These are phyloP conservation scores for Neodiprion fabricii DNA, from an alignment of 1,140 invertebrate species.

Conservation along the genomic window DNA sequence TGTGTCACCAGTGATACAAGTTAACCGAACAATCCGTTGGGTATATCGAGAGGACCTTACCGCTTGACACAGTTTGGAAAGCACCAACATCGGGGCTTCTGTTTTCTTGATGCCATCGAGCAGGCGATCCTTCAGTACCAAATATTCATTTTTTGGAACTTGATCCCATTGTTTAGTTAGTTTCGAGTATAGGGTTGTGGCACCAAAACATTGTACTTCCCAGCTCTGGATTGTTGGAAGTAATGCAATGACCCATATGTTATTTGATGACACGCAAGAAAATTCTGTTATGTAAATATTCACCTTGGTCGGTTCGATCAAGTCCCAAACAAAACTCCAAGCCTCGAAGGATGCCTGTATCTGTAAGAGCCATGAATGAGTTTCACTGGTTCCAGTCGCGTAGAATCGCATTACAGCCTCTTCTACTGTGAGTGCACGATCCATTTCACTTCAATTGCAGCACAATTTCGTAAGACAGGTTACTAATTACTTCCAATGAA, in stretches of 20 bases:
- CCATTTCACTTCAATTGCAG: slow-evolving; percentile 31
- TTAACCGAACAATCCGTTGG: too few species aligned
- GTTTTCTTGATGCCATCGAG: slow-evolving; percentile 76
- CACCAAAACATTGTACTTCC: slow-evolving; percentile 93
- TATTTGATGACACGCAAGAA: slow-evolving; percentile 8
- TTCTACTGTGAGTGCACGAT: slow-evolving; percentile 52
- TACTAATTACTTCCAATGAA: too few species aligned
- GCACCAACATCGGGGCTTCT: slow-evolving; percentile 81
- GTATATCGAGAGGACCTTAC: slow-evolving; percentile 60
- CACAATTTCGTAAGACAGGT: too few species aligned
- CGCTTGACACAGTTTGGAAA: slow-evolving; percentile 85
- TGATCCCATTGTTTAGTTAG: slow-evolving; percentile 86
- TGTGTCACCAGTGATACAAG: too few species aligned
- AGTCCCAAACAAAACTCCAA: slow-evolving; percentile 89
- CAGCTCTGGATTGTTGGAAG: slow-evolving; percentile 66
- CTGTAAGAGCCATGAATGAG: slow-evolving; percentile 82
- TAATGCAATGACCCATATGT: slow-evolving; percentile 17
- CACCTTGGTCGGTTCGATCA: slow-evolving; percentile 81
- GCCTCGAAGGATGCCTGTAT: slow-evolving; percentile 84
- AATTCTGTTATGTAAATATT: slow-evolving; percentile 29
- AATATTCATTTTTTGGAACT: slow-evolving; percentile 79
- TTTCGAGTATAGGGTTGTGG: slow-evolving; percentile 86
- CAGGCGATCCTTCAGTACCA: slow-evolving; percentile 76
- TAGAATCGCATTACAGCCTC: slow-evolving; percentile 64
- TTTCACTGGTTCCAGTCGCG: slow-evolving; percentile 67